Base-by-base conservation (phyloP, 2,113 vertebrate genomes). In the Monarcha castaneiventris region DNA sequence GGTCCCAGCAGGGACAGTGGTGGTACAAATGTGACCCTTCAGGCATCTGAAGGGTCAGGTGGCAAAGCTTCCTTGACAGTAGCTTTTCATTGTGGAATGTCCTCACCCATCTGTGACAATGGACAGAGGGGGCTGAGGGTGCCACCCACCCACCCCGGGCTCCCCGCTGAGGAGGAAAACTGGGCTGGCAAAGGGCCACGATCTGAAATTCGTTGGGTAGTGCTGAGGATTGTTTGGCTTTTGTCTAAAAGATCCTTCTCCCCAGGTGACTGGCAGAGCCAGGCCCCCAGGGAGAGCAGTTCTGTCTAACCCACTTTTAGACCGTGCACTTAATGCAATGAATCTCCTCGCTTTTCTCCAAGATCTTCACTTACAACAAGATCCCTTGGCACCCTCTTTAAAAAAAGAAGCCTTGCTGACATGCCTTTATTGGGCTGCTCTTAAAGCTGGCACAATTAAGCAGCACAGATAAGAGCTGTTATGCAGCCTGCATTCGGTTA, bases 311-410 rank as follows among this genome's bases (percentile, higher is more conserved):
- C 85, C 85, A 93, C 56, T 96, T 96, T 71, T 22, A 21, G 4
- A 84, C 30, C 22, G 2, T 21, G 39, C 76, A 87, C 64, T 90
- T 87, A 81, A 90, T 80, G 84, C 75, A 88, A 78, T 27, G 52
- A 84, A 85, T 84, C 86, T 92, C 68, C 39, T 81, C 29, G 3
- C 75, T 93, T 76, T 91, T 55, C 71, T 82, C 61, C 49, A 29
- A 82, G 90, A 76, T 89, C 94, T 69, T 94, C 85, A 39, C 78
- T 94, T 69, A 88, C 88, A 89, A 84, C 59, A 89, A 92, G 86
- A 86, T 95, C 80, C 86, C 89, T 84, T 93, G 92, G 80, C 92
- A 95, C 66, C 29, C 37, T 56, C 66, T 74, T 92, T 68, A 22
- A 73, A 79, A 81, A 58, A 39, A 85, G 63, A 83, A 87, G 56